phyloP scores from a whole-genome alignment of 2,888 invertebrate species.

The Calameuta pallipes region DNA sequence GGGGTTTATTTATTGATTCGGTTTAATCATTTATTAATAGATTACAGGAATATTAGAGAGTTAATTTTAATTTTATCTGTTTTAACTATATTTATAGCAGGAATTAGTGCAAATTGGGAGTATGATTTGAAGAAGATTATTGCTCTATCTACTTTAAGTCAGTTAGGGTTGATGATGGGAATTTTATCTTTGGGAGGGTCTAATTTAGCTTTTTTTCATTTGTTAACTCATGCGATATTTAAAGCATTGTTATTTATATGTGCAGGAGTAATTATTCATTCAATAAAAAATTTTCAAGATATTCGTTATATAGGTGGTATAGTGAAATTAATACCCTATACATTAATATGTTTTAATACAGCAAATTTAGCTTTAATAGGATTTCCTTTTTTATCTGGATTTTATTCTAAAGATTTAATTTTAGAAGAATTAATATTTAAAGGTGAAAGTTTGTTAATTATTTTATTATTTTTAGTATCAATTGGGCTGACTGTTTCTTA shows the following conservation, averaged over 20 bases:
- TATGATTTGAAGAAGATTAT: slow-evolving; percentile 83
- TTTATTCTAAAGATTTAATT: slow-evolving; percentile 68
- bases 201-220: slow-evolving; percentile 77
- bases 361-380: slow-evolving; percentile 74
- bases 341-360: slow-evolving; percentile 70
- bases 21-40: slow-evolving; percentile 67
- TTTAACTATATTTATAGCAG: slow-evolving; percentile 73
- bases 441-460: slow-evolving; percentile 25
- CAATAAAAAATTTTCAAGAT: slow-evolving; percentile 74
- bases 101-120: slow-evolving; percentile 73
- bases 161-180: slow-evolving; percentile 80
- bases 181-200: slow-evolving; percentile 70
- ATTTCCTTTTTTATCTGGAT: slow-evolving; percentile 74
- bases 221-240: slow-evolving; percentile 80
- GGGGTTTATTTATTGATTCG: slow-evolving; percentile 81
- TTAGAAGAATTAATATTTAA: slow-evolving; percentile 51
- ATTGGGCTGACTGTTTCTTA: not conserved
- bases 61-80: slow-evolving; percentile 45
- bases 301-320: slow-evolving; percentile 73
- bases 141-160: slow-evolving; percentile 81
- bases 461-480: slow-evolving; percentile 17
- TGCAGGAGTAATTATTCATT: slow-evolving; percentile 78
- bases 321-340: slow-evolving; percentile 68
- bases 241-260: slow-evolving; percentile 81
- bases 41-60: not conserved